Conservation (phyloP, 2,888 invertebrate species). For the Drosophila fungiperda region DNA sequence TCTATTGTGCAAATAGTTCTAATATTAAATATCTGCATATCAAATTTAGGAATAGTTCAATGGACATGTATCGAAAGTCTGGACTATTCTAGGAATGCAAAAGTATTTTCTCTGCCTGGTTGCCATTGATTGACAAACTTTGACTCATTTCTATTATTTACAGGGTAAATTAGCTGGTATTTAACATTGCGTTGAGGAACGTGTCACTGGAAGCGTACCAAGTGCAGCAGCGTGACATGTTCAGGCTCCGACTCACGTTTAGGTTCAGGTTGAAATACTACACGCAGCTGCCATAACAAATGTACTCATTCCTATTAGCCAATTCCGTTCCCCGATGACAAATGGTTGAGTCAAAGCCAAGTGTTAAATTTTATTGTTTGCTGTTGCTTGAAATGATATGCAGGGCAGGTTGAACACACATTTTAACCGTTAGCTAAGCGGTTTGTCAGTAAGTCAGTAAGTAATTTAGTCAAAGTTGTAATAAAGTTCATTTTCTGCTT, state of each 20-base stretch:
- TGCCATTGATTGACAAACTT: background rate
- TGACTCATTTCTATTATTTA: background rate
- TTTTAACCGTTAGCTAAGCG: constrained; percentile 35
- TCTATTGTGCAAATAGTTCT: background rate
- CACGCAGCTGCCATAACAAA: constrained; percentile 47
- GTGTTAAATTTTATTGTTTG: constrained; percentile 34
- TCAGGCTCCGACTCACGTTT: constrained; percentile 8
- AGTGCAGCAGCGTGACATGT: constrained; percentile 60
- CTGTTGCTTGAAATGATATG: constrained; percentile 67
- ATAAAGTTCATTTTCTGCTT: constrained; percentile 37
- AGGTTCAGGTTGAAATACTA: constrained; percentile 14
- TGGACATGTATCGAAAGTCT: background rate
- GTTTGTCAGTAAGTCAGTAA: background rate
- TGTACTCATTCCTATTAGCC: background rate
- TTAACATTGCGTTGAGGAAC: constrained; percentile 21
- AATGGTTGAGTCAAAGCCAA: constrained; percentile 31
- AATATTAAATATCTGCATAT: background rate
- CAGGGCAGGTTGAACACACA: constrained; percentile 50
- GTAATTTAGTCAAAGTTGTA: constrained; percentile 4
- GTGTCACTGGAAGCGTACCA: constrained; percentile 42
- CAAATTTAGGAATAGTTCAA: background rate
- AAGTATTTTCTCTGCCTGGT: background rate
- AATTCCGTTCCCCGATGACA: constrained; percentile 30
- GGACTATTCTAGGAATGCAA: background rate
- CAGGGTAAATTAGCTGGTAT: constrained; percentile 10